phyloP scores from a whole-genome alignment of 1,140 invertebrate genomes.

The Paraescarpia echinospica region DNA sequence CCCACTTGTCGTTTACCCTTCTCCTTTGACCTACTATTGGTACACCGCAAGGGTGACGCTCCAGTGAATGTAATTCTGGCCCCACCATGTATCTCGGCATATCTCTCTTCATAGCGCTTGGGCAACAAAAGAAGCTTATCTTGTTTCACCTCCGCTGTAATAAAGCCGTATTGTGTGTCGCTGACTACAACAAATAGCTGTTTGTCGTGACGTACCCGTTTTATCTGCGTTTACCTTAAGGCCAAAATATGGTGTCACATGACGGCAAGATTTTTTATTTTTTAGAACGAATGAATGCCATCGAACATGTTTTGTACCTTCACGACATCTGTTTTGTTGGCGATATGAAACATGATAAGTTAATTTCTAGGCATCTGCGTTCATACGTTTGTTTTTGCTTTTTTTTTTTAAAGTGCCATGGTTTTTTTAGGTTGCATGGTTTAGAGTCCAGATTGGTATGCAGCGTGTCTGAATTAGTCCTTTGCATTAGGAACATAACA shows the following conservation, averaged over 20 bases:
- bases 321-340: not conserved
- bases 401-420: too few relatives aligned
- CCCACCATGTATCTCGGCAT: not conserved
- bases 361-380: not conserved
- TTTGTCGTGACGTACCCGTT: not conserved
- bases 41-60: not conserved
- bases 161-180: not conserved
- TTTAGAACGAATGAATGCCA: not conserved
- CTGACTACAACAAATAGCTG: not conserved
- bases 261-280: not conserved
- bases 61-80: not conserved
- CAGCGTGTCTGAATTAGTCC: not conserved
- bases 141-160: not conserved
- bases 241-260: not conserved
- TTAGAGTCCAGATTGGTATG: not conserved
- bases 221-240: not conserved
- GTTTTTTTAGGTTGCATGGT: too few relatives aligned
- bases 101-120: not conserved
- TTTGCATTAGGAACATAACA: too few relatives aligned
- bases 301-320: not conserved
- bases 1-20: too few relatives aligned
- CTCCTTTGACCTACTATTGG: not conserved
- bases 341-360: not conserved
- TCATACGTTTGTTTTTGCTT: not conserved
- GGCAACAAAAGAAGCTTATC: constrained; percentile 1